phyloP scores from a whole-genome alignment of 2,113 vertebrate species.

The Monarcha castaneiventris region DNA sequence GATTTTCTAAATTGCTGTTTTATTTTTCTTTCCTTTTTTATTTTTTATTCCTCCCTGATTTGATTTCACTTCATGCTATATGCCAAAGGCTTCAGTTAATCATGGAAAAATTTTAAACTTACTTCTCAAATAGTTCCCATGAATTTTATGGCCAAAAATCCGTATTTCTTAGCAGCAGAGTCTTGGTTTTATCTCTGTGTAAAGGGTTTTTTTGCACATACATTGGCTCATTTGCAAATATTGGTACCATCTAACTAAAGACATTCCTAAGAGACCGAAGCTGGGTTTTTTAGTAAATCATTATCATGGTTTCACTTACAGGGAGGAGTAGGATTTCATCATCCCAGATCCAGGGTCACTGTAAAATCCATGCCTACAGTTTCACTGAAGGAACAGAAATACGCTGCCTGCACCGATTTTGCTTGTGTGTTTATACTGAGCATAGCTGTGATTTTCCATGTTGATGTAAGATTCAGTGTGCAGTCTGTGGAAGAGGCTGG shows the following conservation, averaged over 20 bases:
- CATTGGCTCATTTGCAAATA: background rate
- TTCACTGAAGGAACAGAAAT: background rate
- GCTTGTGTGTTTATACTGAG: background rate
- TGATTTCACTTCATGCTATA: background rate
- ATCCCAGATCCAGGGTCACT: background rate
- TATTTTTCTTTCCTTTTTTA: background rate
- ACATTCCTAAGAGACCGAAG: background rate
- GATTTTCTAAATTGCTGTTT: background rate
- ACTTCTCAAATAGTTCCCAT: background rate
- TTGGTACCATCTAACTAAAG: background rate
- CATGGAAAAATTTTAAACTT: background rate
- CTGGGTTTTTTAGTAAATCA: background rate
- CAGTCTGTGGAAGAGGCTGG: background rate
- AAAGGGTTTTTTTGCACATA: background rate
- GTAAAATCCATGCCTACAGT: background rate
- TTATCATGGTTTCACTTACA: background rate
- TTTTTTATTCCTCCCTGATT: fast-evolving
- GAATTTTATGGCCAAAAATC: background rate
- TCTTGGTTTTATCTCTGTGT: background rate
- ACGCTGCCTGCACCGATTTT: background rate
- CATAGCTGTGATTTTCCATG: background rate
- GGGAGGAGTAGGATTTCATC: background rate
- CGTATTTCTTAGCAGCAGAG: background rate
- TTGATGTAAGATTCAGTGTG: background rate
- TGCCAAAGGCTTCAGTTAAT: background rate